Evolutionary conservation across 2,888 invertebrate genomes (phyloP).

Genomic region (Bugula neritina): DNA sequence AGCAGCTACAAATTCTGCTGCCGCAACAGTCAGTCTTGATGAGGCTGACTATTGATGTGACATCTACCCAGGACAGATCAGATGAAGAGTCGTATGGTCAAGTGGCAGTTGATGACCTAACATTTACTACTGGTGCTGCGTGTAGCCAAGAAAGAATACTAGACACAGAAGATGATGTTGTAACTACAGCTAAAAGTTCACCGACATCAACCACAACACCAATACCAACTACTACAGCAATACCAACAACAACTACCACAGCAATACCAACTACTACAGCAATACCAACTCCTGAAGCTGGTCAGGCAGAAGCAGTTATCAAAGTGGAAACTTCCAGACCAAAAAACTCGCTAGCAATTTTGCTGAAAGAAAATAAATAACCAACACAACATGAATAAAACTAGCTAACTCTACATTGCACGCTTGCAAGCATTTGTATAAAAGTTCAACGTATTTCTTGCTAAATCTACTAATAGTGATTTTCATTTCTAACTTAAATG

Average conservation of each 20-base stretch:
- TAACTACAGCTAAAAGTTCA: background rate
- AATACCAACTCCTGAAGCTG: too few species aligned
- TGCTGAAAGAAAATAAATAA: background rate
- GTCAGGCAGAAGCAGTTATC: background rate
- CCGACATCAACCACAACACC: background rate
- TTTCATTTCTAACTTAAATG: too few species aligned
- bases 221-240: background rate
- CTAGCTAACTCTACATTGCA: too few species aligned
- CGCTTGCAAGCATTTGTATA: too few species aligned
- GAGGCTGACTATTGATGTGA: background rate
- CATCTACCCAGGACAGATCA: background rate
- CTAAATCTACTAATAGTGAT: too few species aligned
- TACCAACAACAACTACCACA: background rate
- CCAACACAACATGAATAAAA: too few species aligned
- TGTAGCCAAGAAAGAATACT: background rate
- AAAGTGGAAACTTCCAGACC: background rate
- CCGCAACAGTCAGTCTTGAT: background rate
- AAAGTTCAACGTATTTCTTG: too few species aligned
- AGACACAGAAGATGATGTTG: background rate
- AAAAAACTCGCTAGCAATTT: background rate
- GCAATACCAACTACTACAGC: background rate
- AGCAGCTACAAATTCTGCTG: background rate
- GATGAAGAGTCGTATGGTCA: background rate
- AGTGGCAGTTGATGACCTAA: slow-evolving; percentile 1
- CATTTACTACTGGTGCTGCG: background rate